These are phyloP conservation scores for Porites lutea DNA, from an alignment of 64 coral and sea anemone genomes.

Conservation along the genomic window DNA sequence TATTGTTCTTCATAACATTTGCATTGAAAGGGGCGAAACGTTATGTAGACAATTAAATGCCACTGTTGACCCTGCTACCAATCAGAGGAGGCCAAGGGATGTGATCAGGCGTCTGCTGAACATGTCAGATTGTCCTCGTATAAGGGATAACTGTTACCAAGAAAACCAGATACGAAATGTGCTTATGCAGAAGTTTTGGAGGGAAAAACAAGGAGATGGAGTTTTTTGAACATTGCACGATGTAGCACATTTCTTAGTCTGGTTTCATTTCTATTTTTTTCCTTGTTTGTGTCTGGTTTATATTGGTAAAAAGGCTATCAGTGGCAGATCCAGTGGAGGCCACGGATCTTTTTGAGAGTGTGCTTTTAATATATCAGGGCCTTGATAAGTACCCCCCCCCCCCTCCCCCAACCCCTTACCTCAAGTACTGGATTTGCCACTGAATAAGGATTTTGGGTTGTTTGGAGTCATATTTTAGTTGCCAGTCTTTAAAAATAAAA, in stretches of 20 bases:
- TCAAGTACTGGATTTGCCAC: too few species aligned
- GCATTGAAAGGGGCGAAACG: background rate
- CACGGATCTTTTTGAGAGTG: background rate
- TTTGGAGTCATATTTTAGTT: too few species aligned
- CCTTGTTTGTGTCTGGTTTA: too few species aligned
- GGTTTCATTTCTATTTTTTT: too few species aligned
- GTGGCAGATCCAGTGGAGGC: background rate
- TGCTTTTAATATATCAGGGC: too few species aligned
- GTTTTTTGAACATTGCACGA: background rate
- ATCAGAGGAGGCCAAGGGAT: background rate
- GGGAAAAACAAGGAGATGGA: slow-evolving; percentile 38
- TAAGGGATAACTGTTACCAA: background rate
- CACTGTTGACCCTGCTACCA: background rate
- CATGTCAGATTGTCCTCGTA: background rate
- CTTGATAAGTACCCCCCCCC: too few species aligned
- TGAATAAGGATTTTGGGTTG: too few species aligned
- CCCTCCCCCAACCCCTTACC: too few species aligned
- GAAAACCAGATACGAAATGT: background rate
- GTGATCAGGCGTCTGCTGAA: background rate
- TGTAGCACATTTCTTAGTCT: too few species aligned
- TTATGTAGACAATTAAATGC: background rate
- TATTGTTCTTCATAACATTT: slow-evolving; percentile 76
- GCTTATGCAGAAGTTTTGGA: slow-evolving; percentile 14
- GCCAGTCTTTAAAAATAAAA: too few species aligned
- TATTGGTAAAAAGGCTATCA: background rate